These are phyloP conservation scores for human DNA, from an alignment of 2,113 vertebrate species.

Conservation along the genomic window DNA sequence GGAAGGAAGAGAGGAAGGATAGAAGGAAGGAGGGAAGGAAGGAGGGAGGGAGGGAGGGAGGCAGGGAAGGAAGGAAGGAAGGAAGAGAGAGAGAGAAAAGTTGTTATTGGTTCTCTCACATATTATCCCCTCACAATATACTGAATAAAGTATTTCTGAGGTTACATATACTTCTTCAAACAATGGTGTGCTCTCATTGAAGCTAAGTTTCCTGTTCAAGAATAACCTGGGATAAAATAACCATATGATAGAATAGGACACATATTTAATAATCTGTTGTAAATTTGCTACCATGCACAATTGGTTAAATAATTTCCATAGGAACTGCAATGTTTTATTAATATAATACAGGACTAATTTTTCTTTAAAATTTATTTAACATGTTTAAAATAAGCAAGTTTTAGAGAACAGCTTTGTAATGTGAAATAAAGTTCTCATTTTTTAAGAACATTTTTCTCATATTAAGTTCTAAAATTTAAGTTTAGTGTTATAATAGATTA, in stretches of 20 bases:
- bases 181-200: not conserved
- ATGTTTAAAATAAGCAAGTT: not conserved
- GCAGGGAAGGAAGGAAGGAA: too few species aligned
- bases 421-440: not conserved
- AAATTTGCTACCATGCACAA: not conserved
- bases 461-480: conserved; percentile 33
- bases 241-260: not conserved
- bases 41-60: rapidly evolving
- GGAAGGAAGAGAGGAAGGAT: rapidly evolving
- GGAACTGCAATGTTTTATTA: not conserved
- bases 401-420: not conserved
- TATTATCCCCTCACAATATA: not conserved
- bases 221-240: not conserved
- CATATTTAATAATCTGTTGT: not conserved
- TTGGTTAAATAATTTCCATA: not conserved
- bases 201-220: not conserved
- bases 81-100: not conserved
- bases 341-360: not conserved
- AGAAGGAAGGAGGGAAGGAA: too few species aligned
- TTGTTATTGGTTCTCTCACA: not conserved
- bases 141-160: not conserved
- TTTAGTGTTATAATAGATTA: not conserved
- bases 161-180: not conserved
- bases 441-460: not conserved
- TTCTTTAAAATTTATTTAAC: not conserved